Base-by-base conservation (phyloP, 1,140 invertebrate genomes). In the Leptopilina clavipes region DNA sequence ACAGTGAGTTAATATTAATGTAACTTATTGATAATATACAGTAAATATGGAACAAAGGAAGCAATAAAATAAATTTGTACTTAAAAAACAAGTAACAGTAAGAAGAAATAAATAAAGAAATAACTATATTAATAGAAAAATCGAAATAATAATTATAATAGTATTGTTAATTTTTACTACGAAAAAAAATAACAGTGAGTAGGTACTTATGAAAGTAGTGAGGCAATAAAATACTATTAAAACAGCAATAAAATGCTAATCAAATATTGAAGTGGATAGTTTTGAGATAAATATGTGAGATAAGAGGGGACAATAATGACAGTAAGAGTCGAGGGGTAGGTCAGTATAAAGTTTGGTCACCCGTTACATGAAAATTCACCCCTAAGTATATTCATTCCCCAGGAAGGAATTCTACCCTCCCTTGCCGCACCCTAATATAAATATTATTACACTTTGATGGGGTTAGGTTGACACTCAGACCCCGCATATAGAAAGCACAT, bases 361-460 rank as follows among this genome's bases (percentile, higher is more conserved):
- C 77, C 76, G 80, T 83, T 78, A 79, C 79, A 73, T 70, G 48
- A 77, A 77, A 81, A 52, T 25, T 79, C 74, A 76, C 80, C 78
- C 78, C 75, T 59, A 82, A 82, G 82, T 78, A 71, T 78, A 71
- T 78, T 86, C 76, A 78, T 74, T 81, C 81, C 82, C 85, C 81
- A 80, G 76, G 52, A 79, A 82, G 81, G 79, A 80, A 79, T 82
- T 76, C 85, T 79, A 84, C 85, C 83, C 84, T 86, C 37, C 37
- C 81, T 82, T 72, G 85, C 82, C 84, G 84, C 86, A 81, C 88
- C 89, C 88, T 89, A 89, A 89, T 89, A 90, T 90, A 90, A 90
- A 90, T 90, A 90, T 90, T 90, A 89, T 90, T 90, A 90, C 87
- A 89, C 85, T 89, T 90, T 89, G 89, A 90, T 90, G 83, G 88